Evolutionary conservation across 2,113 vertebrate species (phyloP).

Genomic region (Boulengerochromis microlepis): DNA sequence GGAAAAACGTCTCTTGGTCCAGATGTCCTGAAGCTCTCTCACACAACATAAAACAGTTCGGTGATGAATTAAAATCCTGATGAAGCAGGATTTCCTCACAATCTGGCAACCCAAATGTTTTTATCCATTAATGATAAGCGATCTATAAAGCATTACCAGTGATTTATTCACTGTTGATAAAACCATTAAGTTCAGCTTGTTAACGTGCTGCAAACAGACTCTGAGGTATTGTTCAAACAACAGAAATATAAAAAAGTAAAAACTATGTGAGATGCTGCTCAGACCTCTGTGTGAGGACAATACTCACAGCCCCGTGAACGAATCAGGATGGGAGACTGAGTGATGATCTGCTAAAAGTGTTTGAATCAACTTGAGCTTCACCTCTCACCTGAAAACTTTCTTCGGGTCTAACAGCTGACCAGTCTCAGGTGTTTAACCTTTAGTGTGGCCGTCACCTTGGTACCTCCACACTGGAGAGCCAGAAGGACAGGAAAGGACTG

Average conservation of each 20-base stretch:
- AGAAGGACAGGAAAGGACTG: neutral
- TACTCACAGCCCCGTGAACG: neutral
- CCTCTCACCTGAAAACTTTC: neutral
- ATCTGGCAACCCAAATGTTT: neutral
- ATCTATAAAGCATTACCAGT: neutral
- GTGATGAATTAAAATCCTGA: neutral
- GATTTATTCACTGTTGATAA: neutral
- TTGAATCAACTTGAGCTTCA: neutral
- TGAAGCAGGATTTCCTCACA: neutral
- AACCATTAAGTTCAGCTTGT: neutral
- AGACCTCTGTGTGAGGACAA: neutral
- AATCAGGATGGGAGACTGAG: neutral
- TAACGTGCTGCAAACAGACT: neutral
- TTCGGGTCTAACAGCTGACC: neutral
- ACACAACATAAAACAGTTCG: neutral
- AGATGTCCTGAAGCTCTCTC: neutral
- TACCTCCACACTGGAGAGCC: neutral
- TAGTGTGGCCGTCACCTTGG: neutral
- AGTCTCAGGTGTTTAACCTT: neutral
- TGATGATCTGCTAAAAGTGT: neutral
- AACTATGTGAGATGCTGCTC: neutral
- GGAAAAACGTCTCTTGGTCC: neutral
- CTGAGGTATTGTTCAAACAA: neutral
- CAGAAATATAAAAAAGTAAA: neutral
- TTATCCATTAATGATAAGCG: neutral